A percentile compares a stretch with the other conserved stretches of the same genome.
These are phyloP conservation scores for Mylabris phalerata DNA, from an alignment of 1,140 invertebrate species.

Conservation along the genomic window DNA sequence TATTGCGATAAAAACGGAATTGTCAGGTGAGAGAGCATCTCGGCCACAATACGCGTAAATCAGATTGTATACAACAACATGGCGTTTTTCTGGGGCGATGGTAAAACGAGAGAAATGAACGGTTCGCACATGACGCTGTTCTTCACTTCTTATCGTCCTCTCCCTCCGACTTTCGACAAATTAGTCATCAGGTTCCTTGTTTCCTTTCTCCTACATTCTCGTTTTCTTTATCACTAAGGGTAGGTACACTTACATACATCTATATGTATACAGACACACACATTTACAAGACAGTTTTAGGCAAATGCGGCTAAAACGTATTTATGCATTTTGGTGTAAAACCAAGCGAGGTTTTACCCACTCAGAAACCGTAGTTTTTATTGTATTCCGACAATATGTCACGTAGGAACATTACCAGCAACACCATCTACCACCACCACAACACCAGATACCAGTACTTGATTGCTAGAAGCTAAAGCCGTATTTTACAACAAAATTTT, in stretches of 20 bases:
- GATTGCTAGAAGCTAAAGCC: constrained; percentile 19
- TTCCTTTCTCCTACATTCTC: constrained; percentile 18
- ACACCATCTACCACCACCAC: neutral
- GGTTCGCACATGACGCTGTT: constrained; percentile 22
- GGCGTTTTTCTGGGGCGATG: constrained; percentile 1
- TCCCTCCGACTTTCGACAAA: constrained; percentile 24
- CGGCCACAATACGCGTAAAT: constrained; percentile 19
- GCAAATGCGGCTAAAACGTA: constrained; percentile 23
- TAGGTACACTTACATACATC: neutral
- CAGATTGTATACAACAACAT: constrained; percentile 13
- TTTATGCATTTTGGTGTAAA: constrained; percentile 23
- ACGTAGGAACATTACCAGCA: constrained; percentile 9
- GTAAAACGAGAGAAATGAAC: neutral
- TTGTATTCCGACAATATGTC: constrained; percentile 24
- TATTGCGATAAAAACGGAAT: neutral
- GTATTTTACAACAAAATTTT: too few species aligned
- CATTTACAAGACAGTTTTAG: neutral
- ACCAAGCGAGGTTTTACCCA: neutral
- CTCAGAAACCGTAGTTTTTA: constrained; percentile 18
- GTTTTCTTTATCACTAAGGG: constrained; percentile 22
- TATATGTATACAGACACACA: too few species aligned
- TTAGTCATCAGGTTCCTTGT: constrained; percentile 27
- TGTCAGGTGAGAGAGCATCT: constrained; percentile 18
- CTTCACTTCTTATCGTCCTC: constrained; percentile 21
- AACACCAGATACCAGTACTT: constrained; percentile 11